These are phyloP conservation scores for Martes martes DNA, from an alignment of 2,113 vertebrate genomes.

Conservation along the genomic window DNA sequence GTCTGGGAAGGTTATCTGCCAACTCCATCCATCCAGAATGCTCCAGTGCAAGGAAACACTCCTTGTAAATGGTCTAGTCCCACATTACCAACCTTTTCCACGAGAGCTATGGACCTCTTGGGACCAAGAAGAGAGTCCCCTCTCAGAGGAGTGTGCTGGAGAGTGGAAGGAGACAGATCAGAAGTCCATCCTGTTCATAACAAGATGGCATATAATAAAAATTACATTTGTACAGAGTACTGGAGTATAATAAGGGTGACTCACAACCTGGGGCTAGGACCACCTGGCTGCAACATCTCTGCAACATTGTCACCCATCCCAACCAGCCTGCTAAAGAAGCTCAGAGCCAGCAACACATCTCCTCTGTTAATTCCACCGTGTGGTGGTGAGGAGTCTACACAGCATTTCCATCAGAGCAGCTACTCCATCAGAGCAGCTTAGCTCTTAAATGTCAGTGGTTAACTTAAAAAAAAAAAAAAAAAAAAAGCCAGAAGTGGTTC, in stretches of 20 bases:
- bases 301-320: neutral
- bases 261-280: neutral
- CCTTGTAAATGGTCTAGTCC: neutral
- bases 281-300: neutral
- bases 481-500: neutral
- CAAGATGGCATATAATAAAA: neutral
- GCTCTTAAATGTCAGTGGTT: neutral
- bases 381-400: rapidly evolving
- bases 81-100: neutral
- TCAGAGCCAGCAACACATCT: neutral
- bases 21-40: neutral
- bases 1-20: neutral
- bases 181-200: neutral
- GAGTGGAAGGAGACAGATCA: neutral
- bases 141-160: neutral
- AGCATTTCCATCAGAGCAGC: neutral
- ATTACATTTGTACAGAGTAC: neutral
- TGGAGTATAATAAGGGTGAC: neutral
- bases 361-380: neutral
- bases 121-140: neutral
- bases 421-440: neutral
- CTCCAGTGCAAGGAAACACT: neutral
- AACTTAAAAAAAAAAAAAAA: neutral
- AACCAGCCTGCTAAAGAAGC: neutral
- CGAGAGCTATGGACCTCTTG: neutral